Base-by-base conservation (phyloP, 2,797 vertebrate genomes). In the Xiphophorus birchmanni region DNA sequence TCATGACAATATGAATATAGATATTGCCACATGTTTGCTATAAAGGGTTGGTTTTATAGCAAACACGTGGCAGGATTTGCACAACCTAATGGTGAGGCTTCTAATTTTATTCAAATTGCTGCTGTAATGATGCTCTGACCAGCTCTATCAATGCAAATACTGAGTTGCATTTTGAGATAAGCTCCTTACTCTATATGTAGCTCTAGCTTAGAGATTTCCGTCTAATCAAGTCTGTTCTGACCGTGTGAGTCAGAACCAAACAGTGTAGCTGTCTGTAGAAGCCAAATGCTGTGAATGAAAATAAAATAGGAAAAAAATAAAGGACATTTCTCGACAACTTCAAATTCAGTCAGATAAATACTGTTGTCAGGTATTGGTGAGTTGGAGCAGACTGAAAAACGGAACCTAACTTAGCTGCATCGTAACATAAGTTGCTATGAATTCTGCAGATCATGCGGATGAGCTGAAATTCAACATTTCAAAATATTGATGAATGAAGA, bases 401-500 rank as follows among this genome's bases (percentile, higher is more conserved):
- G 29, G 32, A 74, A 35, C 32, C 26, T 73, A 32, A 32, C 32
- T 32, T 77, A 78, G 60, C 71, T 81, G 76, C 74, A 63, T 71
- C 58, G 74, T 44, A 76, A 82, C 76, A 77, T 74, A 17, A 29
- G 58, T 48, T 2, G 26, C 47, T 44, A 67, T 74, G 74, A 44
- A 15, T 78, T 50, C 12, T 13, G 29, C 74, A 83, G 44, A 52
- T 47, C 40, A 56, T 42, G 23, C 3, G 52, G 5, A 85, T 79
- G 50, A 90, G 86, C 73, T 79, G 44, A 11, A 83, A 80, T 60
- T 58, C 78, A 78, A 78, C 75, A 76, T 83, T 86, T 81, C 65
- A 84, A 82, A 83, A 84, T 83, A 83, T 84, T 42, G 73, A 77
- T 76, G 56, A 80, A 86, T 81, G 75, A 75, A 75, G 69, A 71